phyloP scores from a whole-genome alignment of 37 sponge, comb jelly and placozoan species.

The Eunapius fragilis region DNA sequence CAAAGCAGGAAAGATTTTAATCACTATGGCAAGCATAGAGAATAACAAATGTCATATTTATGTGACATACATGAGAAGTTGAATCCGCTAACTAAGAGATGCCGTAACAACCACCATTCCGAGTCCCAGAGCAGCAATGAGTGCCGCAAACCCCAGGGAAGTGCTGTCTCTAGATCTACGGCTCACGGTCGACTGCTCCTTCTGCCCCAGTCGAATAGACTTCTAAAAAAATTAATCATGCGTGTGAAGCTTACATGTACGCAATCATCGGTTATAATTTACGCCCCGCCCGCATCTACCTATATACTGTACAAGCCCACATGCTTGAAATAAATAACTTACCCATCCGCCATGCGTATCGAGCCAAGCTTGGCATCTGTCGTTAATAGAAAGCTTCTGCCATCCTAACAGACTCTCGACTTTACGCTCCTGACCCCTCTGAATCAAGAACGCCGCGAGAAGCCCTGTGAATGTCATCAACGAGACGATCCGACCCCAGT shows the following conservation, averaged over 20 bases:
- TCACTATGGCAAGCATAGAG: too few species aligned
- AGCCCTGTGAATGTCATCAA: slow-evolving; percentile 36
- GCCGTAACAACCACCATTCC: too few species aligned
- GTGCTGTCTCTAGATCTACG: not conserved
- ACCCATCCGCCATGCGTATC: slow-evolving; percentile 51
- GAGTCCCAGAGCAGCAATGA: too few species aligned
- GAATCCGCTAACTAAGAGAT: too few species aligned
- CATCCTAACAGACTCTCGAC: slow-evolving; percentile 45
- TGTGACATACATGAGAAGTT: not conserved
- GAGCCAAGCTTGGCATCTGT: slow-evolving; percentile 24
- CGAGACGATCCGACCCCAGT: slow-evolving; percentile 39
- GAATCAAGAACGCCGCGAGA: slow-evolving; percentile 9
- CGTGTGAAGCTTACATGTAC: not conserved
- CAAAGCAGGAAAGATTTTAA: too few species aligned
- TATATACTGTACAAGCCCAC: too few species aligned
- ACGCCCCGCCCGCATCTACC: too few species aligned
- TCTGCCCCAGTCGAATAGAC: not conserved
- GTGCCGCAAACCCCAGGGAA: not conserved
- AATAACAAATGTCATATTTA: not conserved
- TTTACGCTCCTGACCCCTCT: not conserved
- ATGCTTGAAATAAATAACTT: not conserved
- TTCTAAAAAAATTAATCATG: not conserved
- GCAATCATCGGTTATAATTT: too few species aligned
- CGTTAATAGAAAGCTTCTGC: slow-evolving; percentile 27
- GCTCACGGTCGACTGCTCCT: not conserved